These are phyloP conservation scores for Leucopsar rothschildi DNA, from an alignment of 2,113 vertebrate species.

Conservation along the genomic window DNA sequence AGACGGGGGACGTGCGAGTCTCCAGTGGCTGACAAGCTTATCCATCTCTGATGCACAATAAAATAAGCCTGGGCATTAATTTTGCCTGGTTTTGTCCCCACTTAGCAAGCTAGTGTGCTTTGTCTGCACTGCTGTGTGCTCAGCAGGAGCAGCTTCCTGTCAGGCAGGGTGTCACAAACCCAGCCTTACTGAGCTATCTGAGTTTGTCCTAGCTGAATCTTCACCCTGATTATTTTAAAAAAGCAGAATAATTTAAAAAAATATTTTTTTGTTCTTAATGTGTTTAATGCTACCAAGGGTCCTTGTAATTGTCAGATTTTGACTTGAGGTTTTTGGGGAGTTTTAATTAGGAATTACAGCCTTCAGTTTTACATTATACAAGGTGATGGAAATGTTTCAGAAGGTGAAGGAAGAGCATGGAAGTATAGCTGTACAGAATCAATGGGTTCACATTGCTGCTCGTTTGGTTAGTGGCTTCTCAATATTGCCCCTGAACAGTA, in stretches of 20 bases:
- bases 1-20: rapidly evolving
- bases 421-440: background rate
- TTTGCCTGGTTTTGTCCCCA: rapidly evolving
- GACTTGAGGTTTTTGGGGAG: background rate
- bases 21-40: background rate
- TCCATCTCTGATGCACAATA: background rate
- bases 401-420: background rate
- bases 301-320: background rate
- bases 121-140: background rate
- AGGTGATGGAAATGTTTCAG: background rate
- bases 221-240: background rate
- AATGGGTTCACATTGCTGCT: background rate
- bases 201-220: background rate
- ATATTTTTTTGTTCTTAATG: background rate
- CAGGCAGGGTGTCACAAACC: background rate
- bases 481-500: background rate
- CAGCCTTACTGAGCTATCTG: background rate
- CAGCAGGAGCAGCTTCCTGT: background rate
- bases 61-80: background rate
- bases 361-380: background rate
- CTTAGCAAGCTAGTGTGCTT: background rate
- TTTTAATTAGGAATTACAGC: background rate
- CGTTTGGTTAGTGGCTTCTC: background rate
- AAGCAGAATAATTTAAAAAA: background rate
- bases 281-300: background rate